phyloP scores from a whole-genome alignment of 2,888 invertebrate species.

The Kryphioiulus occultus region DNA sequence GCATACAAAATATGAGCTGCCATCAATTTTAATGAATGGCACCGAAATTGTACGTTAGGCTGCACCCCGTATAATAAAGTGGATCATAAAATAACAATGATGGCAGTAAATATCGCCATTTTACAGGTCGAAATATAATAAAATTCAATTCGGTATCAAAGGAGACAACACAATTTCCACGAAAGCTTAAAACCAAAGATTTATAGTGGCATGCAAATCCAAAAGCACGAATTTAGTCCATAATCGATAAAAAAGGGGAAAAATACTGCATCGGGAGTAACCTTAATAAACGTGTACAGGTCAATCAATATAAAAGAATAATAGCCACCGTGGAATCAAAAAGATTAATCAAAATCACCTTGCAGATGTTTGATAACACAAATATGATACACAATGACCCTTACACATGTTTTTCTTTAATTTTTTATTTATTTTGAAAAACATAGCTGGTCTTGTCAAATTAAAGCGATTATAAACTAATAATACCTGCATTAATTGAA shows the following conservation, averaged over 20 bases:
- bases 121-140: slow-evolving; percentile 30
- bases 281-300: neutral
- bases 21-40: slow-evolving; percentile 32
- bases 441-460: too few species aligned
- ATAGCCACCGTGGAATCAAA: neutral
- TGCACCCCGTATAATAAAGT: neutral
- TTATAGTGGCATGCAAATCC: slow-evolving; percentile 11
- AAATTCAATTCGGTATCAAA: slow-evolving; percentile 13
- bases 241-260: neutral
- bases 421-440: too few species aligned
- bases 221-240: neutral
- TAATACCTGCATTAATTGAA: too few species aligned
- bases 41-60: neutral
- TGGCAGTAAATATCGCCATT: slow-evolving; percentile 36
- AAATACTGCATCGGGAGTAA: neutral
- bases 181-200: neutral
- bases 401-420: too few species aligned
- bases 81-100: slow-evolving; percentile 39
- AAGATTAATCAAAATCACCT: too few species aligned
- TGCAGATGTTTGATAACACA: too few species aligned
- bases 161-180: slow-evolving; percentile 3
- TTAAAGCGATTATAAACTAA: too few species aligned
- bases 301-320: neutral
- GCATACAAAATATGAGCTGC: slow-evolving; percentile 27
- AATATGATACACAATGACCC: too few species aligned